Evolutionary conservation across 2,888 invertebrate genomes (phyloP).

Genomic region (Drosophila nigricruria): DNA sequence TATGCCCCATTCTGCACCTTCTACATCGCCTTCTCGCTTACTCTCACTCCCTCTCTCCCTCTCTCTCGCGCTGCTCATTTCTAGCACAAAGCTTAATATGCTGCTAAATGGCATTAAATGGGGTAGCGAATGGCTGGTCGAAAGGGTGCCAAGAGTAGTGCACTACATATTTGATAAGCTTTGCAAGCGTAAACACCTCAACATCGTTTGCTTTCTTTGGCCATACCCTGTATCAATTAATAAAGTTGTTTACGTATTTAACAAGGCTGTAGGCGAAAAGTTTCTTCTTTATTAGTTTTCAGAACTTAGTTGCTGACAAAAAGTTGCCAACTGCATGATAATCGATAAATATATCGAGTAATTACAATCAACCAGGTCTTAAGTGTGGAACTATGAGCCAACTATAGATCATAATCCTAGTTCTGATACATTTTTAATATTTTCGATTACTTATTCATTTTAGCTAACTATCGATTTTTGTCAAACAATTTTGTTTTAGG

Average conservation of each 20-base stretch:
- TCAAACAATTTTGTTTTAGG: too few relatives aligned
- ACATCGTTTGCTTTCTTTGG: conserved; percentile 37
- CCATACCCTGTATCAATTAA: conserved; percentile 4
- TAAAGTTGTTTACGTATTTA: conserved; percentile 2
- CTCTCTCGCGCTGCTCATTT: conserved; percentile 64
- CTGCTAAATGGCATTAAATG: conserved; percentile 80
- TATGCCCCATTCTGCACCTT: neutral
- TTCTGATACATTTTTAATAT: neutral
- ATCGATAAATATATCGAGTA: conserved; percentile 3
- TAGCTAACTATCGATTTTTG: neutral
- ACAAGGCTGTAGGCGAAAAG: neutral
- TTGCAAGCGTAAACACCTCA: conserved; percentile 72
- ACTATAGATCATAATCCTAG: neutral
- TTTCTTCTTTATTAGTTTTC: conserved; percentile 3
- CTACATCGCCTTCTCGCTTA: neutral
- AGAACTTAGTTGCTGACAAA: neutral
- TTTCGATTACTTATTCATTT: neutral
- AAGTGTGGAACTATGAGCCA: neutral
- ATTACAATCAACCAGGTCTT: neutral
- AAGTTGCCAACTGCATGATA: neutral
- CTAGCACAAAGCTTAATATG: conserved; percentile 79
- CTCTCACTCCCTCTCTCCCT: neutral
- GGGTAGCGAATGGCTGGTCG: conserved; percentile 16
- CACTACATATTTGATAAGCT: conserved; percentile 71
- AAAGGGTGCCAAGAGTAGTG: conserved; percentile 27